Percentiles rank a stretch among this genome's conserved stretches.
Conservation (phyloP, 2,113 vertebrate genomes). For the Apus apus region DNA sequence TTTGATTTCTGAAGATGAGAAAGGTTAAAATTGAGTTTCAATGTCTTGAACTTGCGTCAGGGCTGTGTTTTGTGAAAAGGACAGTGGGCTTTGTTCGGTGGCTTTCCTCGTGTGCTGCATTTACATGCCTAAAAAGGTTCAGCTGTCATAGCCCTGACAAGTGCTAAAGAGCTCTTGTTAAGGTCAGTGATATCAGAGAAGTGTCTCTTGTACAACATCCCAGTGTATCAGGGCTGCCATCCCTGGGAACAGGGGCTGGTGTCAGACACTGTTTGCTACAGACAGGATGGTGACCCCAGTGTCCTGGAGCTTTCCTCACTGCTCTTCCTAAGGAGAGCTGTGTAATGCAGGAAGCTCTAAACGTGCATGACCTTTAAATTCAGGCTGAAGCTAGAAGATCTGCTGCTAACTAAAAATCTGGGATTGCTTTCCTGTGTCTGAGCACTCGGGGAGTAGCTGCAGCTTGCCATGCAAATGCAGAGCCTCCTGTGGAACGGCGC, state of each 20-base stretch:
- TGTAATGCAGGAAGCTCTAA: not conserved
- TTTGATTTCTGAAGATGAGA: not conserved
- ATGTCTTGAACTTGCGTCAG: not conserved
- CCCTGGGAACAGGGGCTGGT: not conserved
- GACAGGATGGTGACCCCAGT: not conserved
- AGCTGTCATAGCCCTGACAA: not conserved
- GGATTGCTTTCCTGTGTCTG: slow-evolving; percentile 1
- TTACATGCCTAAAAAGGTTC: not conserved
- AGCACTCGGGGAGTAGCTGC: not conserved
- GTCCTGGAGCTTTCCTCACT: not conserved
- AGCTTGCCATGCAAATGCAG: slow-evolving; percentile 14
- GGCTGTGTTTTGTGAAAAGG: not conserved
- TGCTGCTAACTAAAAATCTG: not conserved
- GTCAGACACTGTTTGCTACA: not conserved
- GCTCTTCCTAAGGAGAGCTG: accelerated
- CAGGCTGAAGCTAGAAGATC: not conserved
- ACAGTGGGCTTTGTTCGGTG: accelerated
- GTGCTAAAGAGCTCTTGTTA: not conserved
- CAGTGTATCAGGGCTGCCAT: not conserved
- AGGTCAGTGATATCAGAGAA: not conserved
- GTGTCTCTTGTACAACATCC: not conserved
- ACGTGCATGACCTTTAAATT: slow-evolving; percentile 10
- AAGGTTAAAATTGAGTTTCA: not conserved
- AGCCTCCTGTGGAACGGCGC: not conserved
- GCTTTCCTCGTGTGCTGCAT: not conserved